Evolutionary conservation across 2,888 invertebrate species (phyloP).

Genomic region (Acanthoscelides obtectus): DNA sequence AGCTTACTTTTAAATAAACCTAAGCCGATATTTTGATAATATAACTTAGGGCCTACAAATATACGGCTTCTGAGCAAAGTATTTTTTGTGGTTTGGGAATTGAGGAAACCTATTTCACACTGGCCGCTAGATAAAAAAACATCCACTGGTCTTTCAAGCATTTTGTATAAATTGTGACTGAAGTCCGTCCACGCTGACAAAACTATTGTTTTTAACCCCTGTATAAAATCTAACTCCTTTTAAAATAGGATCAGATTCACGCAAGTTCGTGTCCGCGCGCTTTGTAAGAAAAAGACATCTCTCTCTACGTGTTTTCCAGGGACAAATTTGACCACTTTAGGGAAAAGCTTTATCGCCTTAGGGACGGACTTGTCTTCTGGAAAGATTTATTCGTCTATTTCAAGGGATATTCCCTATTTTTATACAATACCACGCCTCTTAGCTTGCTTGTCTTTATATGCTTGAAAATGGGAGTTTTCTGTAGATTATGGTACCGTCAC

Average conservation of each 20-base stretch:
- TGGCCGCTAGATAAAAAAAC: too few relatives aligned
- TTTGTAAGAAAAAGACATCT: neutral
- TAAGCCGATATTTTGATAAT: too few relatives aligned
- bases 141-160: too few relatives aligned
- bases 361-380: conserved; percentile 1
- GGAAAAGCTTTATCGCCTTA: conserved; percentile 2
- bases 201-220: neutral
- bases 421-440: neutral
- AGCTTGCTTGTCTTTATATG: neutral
- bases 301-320: neutral
- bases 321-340: conserved; percentile 3
- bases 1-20: too few relatives aligned
- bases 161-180: too few relatives aligned
- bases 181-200: too few relatives aligned
- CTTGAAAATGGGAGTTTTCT: too few relatives aligned
- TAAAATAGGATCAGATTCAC: neutral
- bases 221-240: neutral
- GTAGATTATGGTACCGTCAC: too few relatives aligned
- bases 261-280: neutral
- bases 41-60: too few relatives aligned
- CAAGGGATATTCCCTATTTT: neutral
- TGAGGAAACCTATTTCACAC: too few relatives aligned
- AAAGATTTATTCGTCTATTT: neutral
- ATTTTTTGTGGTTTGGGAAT: too few relatives aligned
- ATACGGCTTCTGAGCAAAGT: too few relatives aligned